phyloP scores from a whole-genome alignment of 2,797 vertebrate species.

The Denticeps clupeoides region DNA sequence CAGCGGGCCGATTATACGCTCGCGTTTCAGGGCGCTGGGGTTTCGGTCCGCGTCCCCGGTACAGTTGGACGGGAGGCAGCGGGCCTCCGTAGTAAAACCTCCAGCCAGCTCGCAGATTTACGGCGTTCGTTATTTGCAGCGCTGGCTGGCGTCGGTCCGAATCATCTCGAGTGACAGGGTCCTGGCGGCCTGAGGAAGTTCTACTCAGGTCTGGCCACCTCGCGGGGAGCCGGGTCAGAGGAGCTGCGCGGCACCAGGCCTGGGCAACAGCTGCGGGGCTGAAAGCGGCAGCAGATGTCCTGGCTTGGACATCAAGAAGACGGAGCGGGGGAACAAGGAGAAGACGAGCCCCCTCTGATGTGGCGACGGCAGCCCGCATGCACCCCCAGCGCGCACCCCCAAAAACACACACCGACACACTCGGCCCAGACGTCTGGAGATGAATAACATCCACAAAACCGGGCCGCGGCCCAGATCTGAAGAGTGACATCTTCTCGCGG shows the following conservation, averaged over 20 bases:
- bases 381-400: constrained; percentile 27
- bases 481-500: constrained; percentile 48
- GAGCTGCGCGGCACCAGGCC: constrained; percentile 51
- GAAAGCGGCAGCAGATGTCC: constrained; percentile 64
- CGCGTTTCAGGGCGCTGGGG: not conserved
- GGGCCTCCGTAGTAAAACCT: too few relatives aligned
- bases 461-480: constrained; percentile 34
- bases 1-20: not conserved
- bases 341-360: constrained; percentile 53
- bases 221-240: constrained; percentile 34
- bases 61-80: too few relatives aligned
- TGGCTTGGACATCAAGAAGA: constrained; percentile 60
- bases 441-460: constrained; percentile 48
- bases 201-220: constrained; percentile 3
- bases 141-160: too few relatives aligned
- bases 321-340: constrained; percentile 12
- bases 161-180: not conserved
- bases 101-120: too few relatives aligned
- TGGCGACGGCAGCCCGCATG: constrained; percentile 50
- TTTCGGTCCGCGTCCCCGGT: not conserved
- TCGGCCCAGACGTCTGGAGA: constrained; percentile 36
- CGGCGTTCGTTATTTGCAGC: too few relatives aligned
- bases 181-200: too few relatives aligned
- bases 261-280: constrained; percentile 55
- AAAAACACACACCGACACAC: constrained; percentile 14